Evolutionary conservation across 2,797 vertebrate species (phyloP).

Genomic region (Pangasius krempfi): DNA sequence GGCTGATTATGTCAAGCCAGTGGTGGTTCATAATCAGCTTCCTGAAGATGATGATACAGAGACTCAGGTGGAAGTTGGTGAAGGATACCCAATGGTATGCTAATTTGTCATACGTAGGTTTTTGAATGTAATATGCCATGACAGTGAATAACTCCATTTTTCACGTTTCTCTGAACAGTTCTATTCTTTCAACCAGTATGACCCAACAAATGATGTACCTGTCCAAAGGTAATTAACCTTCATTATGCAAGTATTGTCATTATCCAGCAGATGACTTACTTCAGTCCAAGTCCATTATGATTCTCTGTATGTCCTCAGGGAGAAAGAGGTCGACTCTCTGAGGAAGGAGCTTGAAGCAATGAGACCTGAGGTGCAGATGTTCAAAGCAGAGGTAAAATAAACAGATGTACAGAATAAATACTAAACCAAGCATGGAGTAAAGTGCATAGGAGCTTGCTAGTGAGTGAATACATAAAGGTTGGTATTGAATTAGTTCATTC

Average conservation of each 20-base stretch:
- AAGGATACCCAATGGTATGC: conserved; percentile 44
- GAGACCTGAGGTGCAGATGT: conserved; percentile 55
- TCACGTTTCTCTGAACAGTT: conserved; percentile 45
- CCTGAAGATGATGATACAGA: conserved; percentile 68
- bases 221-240: conserved; percentile 42
- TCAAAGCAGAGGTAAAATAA: conserved; percentile 56
- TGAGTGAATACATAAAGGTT: background rate
- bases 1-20: conserved; percentile 89
- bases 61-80: conserved; percentile 56
- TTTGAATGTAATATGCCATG: background rate
- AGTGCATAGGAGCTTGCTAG: background rate
- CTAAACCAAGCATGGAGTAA: background rate
- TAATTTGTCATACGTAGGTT: background rate
- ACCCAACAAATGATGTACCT: conserved; percentile 39
- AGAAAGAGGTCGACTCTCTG: conserved; percentile 48
- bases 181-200: conserved; percentile 47
- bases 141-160: conserved; percentile 7
- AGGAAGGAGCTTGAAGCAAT: conserved; percentile 57
- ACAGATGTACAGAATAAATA: background rate
- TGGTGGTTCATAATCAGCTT: conserved; percentile 80
- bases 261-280: background rate
- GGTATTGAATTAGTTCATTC: background rate
- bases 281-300: background rate
- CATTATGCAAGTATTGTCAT: background rate
- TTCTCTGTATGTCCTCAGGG: conserved; percentile 31